These are phyloP conservation scores for Anolis apletophallus DNA, from an alignment of 2,797 vertebrate species.

Conservation along the genomic window DNA sequence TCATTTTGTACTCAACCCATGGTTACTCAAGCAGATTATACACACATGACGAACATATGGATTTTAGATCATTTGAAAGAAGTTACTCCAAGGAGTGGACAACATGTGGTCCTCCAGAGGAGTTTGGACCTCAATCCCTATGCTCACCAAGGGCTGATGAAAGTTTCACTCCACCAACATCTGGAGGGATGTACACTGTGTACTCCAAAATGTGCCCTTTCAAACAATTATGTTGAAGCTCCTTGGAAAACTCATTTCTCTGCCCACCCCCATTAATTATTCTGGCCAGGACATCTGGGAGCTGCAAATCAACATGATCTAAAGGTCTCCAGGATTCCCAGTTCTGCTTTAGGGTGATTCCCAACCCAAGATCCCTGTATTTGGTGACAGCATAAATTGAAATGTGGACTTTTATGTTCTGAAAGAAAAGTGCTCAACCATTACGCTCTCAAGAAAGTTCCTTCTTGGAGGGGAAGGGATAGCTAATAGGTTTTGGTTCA, in stretches of 20 bases:
- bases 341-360: constrained; percentile 43
- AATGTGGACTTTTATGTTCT: not conserved
- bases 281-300: too few relatives aligned
- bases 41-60: too few relatives aligned
- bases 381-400: not conserved
- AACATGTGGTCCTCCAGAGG: not conserved
- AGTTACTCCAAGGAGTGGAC: too few relatives aligned
- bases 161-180: not conserved
- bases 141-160: not conserved
- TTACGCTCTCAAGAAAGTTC: not conserved
- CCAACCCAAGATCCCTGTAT: not conserved
- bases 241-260: too few relatives aligned
- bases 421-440: not conserved
- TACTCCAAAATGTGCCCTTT: too few relatives aligned
- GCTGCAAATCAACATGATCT: too few relatives aligned
- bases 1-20: too few relatives aligned
- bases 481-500: not conserved
- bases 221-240: too few relatives aligned
- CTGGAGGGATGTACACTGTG: not conserved
- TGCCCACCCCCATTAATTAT: too few relatives aligned
- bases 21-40: too few relatives aligned
- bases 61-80: too few relatives aligned
- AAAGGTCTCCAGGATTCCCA: too few relatives aligned
- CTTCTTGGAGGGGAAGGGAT: not conserved
- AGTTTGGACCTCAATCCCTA: not conserved